Conservation (phyloP, 2,888 invertebrate species). For the Hypselothyrea guttata region DNA sequence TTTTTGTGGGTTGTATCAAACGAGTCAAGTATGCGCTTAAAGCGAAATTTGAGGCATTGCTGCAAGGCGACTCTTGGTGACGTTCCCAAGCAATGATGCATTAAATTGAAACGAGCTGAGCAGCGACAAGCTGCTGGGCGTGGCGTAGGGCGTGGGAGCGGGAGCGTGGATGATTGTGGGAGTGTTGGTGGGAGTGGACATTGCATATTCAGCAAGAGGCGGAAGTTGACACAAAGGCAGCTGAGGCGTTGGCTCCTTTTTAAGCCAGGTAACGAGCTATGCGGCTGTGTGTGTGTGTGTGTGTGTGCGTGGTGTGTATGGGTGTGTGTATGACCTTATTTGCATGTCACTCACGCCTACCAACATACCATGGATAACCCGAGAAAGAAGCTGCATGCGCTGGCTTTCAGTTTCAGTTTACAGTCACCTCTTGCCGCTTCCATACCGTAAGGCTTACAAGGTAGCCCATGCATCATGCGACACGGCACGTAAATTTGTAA, state of each 20-base stretch:
- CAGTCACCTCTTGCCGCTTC: no score
- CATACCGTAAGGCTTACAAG: constrained; percentile 1
- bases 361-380: constrained; percentile 65
- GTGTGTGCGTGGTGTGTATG: constrained; percentile 9
- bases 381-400: constrained; percentile 29
- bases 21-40: constrained; percentile 3
- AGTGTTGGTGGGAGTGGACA: constrained; percentile 1
- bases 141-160: neutral
- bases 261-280: constrained; percentile 38
- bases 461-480: constrained; percentile 55
- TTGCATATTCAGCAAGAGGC: constrained; percentile 14
- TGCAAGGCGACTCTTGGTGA: neutral
- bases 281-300: constrained; percentile 1
- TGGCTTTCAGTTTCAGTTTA: constrained; percentile 17
- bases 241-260: constrained; percentile 47
- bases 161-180: neutral
- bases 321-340: constrained; percentile 56
- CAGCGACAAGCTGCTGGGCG: constrained; percentile 24
- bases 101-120: constrained; percentile 59
- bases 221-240: constrained; percentile 52
- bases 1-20: neutral
- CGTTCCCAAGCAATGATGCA: constrained; percentile 58
- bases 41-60: neutral
- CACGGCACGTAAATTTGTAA: constrained; percentile 67
- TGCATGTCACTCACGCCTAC: constrained; percentile 59